phyloP scores from a whole-genome alignment of 2,797 vertebrate genomes.

The Myotis vivesi region DNA sequence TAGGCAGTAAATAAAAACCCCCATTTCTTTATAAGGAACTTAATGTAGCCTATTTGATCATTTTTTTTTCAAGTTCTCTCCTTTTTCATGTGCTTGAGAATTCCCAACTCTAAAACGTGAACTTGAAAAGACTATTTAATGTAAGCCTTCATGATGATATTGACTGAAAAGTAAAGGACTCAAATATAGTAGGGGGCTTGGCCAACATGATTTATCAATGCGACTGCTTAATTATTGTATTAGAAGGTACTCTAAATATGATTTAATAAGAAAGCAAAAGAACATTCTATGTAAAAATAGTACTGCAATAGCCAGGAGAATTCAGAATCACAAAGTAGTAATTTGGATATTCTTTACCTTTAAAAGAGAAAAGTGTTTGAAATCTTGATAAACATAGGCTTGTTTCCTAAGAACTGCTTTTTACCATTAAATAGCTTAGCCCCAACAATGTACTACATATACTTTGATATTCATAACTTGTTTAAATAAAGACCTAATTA shows the following conservation, averaged over 20 bases:
- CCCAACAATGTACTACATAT: neutral
- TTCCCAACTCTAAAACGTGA: constrained; percentile 11
- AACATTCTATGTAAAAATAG: neutral
- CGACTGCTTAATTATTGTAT: neutral
- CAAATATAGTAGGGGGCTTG: neutral
- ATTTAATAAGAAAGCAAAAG: neutral
- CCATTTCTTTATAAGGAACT: constrained; percentile 49
- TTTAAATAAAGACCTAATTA: constrained; percentile 48
- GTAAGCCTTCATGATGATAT: neutral
- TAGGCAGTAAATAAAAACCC: constrained; percentile 3
- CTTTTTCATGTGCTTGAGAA: neutral
- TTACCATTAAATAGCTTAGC: constrained; percentile 19
- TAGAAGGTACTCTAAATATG: constrained; percentile 22
- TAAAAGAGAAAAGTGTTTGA: neutral
- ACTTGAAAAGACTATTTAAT: neutral
- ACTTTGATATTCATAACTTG: constrained; percentile 30
- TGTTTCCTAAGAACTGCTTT: constrained; percentile 40
- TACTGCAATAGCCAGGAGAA: neutral
- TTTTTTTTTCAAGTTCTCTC: neutral
- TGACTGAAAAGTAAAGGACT: neutral
- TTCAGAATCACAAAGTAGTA: neutral
- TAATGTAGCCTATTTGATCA: neutral
- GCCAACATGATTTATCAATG: neutral
- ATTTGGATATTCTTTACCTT: neutral
- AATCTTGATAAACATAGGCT: neutral